Evolutionary conservation across 2,888 invertebrate species (phyloP), one percentile per base, ranked within the genome.

Genomic region (Pinctada fucata): DNA sequence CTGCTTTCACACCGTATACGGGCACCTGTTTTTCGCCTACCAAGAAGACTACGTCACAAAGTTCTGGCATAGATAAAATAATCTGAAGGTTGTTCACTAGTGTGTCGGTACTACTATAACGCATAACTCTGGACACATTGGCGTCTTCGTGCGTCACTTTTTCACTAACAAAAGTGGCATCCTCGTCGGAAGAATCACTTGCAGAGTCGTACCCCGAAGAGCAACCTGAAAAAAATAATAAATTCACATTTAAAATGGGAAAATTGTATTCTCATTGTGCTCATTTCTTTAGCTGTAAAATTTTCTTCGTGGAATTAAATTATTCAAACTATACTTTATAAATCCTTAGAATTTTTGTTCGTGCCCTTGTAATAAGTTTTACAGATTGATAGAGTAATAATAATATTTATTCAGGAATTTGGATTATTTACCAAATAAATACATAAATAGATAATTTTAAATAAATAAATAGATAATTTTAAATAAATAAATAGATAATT

Each of bases 131-230:
- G 31, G 48, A 8, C 47, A 13, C 31, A 58, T 10, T 13, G 8
- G 6, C 58, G 58, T 58, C 58, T 58, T 49, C 45, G 13, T 31
- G 48, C 16, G 48, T 45, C 16, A 49, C 45, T 48, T 49, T 16
- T 47, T 47, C 16, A 49, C 49, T 63, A 4, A 3, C 2, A 2
- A 16, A 58, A 3, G 31, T 16, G 13, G 0, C 13, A 50, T 74
- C 74, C 45, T 45, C n/a, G 3, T 45, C 64, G 1, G 66, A 74
- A 2, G 65, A 65, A 10, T 74, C 74, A 4, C 63, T 66, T 3
- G 74, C 74, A 13, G 74, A 74, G 31, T 74, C 66, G 50, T 74
- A 74, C 13, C 74, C 74, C 6, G 74, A 74, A 10, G 74, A 74
- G 50, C 50, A 51, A 6, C 65, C 65, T 73, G 16, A 8, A 73